Base-by-base conservation (phyloP, 1,140 invertebrate species). In the Apis cerana region DNA sequence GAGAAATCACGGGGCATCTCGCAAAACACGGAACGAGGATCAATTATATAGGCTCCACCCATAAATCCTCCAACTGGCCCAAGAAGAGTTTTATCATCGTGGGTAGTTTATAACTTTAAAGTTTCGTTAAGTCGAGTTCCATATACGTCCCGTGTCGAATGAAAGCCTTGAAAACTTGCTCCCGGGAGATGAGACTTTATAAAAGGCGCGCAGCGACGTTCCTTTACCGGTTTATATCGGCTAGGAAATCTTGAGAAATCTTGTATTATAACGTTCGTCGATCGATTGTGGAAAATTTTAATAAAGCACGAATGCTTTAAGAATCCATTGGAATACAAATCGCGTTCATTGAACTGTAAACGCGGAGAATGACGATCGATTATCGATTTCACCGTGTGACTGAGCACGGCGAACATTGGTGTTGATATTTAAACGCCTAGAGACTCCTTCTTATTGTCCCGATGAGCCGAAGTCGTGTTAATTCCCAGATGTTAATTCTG, bases 401-500 rank as follows among this genome's bases (percentile, higher is more conserved):
- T n/a, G n/a, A n/a, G n/a, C 33, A 43, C 33, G 0, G 33, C 33
- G 5, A 43, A 43, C 33, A 43, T 43, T 5, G 33, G 33, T 43
- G 0, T 43, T 43, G 4, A 43, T 43, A 43, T 43, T 43, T 43
- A 43, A 7, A 43, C 56, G 71, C 76, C 27, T 27, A 27, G 75
- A 75, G 82, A 2, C 3, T 4, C 33, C 80, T 64, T 75, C 67
- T 80, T 67, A 83, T 80, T 83, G 65, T 83, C 65, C 48, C 72
- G 69, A 80, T 65, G 27, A 59, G 75, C 80, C 17, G 54, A 68
- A 64, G 82, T 48, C 56, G 33, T n/a, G 11, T 78, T 82, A 75
- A 75, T 82, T 74, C 58, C 75, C 75, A 74, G 65, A 82, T 85
- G 81, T 83, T 83, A 75, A 78, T 83, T 64, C 69, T 33, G 64